These are phyloP conservation scores for Himalopsyche tibetana DNA, from an alignment of 2,888 invertebrate genomes.

Conservation along the genomic window DNA sequence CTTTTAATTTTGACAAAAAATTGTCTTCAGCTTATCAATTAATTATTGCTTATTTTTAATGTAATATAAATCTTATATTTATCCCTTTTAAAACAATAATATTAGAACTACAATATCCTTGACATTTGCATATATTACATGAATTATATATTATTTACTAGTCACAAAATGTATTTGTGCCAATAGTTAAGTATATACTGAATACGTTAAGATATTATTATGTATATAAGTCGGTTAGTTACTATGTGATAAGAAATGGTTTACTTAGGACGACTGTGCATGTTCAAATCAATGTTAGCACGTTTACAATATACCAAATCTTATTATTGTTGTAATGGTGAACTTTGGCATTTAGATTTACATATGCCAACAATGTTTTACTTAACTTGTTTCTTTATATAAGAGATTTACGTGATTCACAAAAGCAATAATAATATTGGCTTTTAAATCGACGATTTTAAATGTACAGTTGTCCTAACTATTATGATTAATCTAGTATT, in stretches of 20 bases:
- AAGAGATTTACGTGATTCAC: no score
- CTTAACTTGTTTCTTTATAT: no score
- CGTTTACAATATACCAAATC: no score
- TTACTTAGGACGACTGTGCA: neutral
- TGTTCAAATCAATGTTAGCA: neutral
- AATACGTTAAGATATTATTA: conserved; percentile 16
- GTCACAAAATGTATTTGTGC: conserved; percentile 66
- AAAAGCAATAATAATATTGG: neutral
- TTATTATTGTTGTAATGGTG: no score
- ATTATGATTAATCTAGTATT: neutral
- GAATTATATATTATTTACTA: conserved; percentile 60
- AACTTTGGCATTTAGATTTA: no score
- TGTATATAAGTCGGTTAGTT: neutral
- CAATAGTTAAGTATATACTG: conserved; percentile 60
- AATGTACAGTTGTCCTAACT: neutral
- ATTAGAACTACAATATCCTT: conserved; percentile 26
- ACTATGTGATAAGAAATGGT: neutral
- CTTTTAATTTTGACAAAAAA: no score
- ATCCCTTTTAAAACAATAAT: conserved; percentile 16
- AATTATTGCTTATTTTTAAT: conserved; percentile 11
- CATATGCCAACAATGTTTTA: no score
- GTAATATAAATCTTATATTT: neutral
- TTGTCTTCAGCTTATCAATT: no score
- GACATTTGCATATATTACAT: conserved; percentile 31
- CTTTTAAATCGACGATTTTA: neutral